phyloP scores from a whole-genome alignment of 2,113 vertebrate species.

The Candoia aspera region DNA sequence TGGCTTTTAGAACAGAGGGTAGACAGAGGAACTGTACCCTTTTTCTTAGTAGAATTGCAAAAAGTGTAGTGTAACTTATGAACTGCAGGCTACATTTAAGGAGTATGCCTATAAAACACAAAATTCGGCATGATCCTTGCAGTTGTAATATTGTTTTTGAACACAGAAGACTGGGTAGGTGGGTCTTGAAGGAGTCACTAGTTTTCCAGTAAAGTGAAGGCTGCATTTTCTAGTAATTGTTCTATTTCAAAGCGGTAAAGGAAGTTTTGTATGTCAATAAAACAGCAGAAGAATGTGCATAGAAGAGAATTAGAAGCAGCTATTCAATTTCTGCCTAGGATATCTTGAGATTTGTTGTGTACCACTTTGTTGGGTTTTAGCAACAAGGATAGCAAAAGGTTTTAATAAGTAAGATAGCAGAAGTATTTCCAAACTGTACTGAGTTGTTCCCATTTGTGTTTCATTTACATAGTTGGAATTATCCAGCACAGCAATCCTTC shows the following conservation, averaged over 20 bases:
- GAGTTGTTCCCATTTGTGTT: conserved; percentile 51
- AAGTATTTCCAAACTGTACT: not conserved
- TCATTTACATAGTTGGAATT: conserved; percentile 81
- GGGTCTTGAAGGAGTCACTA: not conserved
- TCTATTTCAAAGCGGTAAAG: not conserved
- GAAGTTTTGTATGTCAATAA: not conserved
- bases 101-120: not conserved
- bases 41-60: not conserved
- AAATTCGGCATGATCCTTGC: not conserved
- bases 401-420: not conserved
- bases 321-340: not conserved
- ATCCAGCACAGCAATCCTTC: conserved; percentile 84
- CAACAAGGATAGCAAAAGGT: not conserved
- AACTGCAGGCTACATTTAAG: not conserved
- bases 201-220: not conserved
- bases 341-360: not conserved
- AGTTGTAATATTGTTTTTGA: not conserved
- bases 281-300: not conserved
- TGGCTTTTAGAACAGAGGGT: not conserved
- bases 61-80: not conserved
- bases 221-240: not conserved
- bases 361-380: not conserved
- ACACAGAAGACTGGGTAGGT: not conserved
- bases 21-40: not conserved
- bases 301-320: not conserved